Evolutionary conservation across 2,113 vertebrate species (phyloP).

Genomic region (Arothron firmamentum): DNA sequence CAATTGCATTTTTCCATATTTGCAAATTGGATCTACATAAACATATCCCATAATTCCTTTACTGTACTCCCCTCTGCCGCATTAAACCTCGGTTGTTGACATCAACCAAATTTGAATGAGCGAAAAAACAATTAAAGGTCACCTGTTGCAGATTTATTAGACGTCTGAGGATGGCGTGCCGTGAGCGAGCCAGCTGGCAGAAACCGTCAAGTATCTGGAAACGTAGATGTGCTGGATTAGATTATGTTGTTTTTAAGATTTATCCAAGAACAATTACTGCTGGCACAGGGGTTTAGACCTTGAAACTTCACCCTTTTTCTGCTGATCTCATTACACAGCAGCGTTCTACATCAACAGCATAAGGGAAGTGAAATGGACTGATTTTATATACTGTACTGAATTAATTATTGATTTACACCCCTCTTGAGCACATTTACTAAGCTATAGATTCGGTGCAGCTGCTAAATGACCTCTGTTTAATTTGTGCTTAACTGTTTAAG

Average conservation of each 20-base stretch:
- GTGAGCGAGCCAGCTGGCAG: background rate
- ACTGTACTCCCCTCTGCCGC: background rate
- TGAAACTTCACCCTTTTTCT: background rate
- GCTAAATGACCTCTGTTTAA: background rate
- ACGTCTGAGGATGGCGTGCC: background rate
- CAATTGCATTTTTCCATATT: background rate
- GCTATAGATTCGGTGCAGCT: slow-evolving; percentile 1
- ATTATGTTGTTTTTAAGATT: background rate
- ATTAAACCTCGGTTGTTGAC: background rate
- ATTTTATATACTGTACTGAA: background rate
- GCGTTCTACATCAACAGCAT: background rate
- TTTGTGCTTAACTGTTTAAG: background rate
- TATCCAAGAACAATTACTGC: background rate
- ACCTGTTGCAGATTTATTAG: background rate
- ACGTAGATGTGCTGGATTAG: background rate
- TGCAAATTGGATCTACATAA: background rate
- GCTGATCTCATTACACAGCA: background rate
- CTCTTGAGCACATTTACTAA: background rate
- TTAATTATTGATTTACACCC: background rate
- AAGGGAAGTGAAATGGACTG: background rate
- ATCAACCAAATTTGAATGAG: background rate
- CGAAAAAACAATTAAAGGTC: background rate
- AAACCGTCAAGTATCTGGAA: background rate
- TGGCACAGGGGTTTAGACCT: background rate
- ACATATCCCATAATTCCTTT: background rate